These are phyloP conservation scores for Battus philenor DNA, from an alignment of 1,140 invertebrate species.

Conservation along the genomic window DNA sequence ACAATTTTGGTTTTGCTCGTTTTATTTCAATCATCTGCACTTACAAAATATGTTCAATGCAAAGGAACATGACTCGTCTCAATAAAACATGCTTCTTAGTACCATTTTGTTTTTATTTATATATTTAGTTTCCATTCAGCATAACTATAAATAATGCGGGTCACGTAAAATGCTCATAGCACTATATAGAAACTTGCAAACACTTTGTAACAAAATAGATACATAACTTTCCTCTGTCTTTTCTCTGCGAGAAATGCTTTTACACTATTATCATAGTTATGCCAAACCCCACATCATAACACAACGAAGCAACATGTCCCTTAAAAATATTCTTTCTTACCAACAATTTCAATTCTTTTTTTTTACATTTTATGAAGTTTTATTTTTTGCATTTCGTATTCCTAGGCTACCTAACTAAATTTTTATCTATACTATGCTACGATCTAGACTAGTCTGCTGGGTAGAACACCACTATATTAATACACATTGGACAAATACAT, in stretches of 20 bases:
- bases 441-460: conserved; percentile 75
- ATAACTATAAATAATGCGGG: conserved; percentile 76
- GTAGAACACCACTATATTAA: conserved; percentile 76
- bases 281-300: conserved; percentile 73
- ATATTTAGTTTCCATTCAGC: conserved; percentile 75
- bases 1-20: conserved; percentile 73
- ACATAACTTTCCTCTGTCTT: conserved; percentile 72
- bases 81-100: conserved; percentile 77
- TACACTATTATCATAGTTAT: conserved; percentile 75
- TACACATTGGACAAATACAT: conserved; percentile 76
- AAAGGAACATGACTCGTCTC: conserved; percentile 76
- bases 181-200: conserved; percentile 77
- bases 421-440: conserved; percentile 72
- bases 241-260: conserved; percentile 71
- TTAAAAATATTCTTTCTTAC: conserved; percentile 77
- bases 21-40: conserved; percentile 77
- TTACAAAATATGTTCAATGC: conserved; percentile 78
- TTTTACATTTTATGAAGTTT: conserved; percentile 75
- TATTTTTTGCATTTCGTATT: conserved; percentile 71
- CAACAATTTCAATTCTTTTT: conserved; percentile 76
- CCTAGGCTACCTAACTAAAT: conserved; percentile 74
- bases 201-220: conserved; percentile 78
- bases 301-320: conserved; percentile 76
- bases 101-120: conserved; percentile 75
- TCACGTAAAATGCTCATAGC: conserved; percentile 77